phyloP scores from a whole-genome alignment of 53 echinoderm and acorn worm genomes.

The Crossaster papposus region DNA sequence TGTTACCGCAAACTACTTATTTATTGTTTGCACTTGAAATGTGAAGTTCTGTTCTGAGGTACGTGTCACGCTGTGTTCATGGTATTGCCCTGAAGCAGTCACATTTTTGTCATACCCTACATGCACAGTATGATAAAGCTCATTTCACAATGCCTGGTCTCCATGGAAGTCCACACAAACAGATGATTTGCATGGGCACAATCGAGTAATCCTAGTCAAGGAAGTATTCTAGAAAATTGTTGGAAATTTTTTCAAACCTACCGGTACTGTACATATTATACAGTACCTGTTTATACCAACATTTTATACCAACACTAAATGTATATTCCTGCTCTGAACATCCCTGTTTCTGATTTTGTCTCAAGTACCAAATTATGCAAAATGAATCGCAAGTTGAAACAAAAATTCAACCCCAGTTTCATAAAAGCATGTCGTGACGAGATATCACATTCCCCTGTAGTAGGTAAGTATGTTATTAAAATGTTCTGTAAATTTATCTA shows the following conservation, averaged over 20 bases:
- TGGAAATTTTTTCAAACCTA: not conserved
- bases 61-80: no score
- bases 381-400: not conserved
- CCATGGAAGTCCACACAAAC: not conserved
- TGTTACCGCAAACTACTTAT: no score
- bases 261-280: slow-evolving; percentile 24
- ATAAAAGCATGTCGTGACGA: not conserved
- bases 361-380: not conserved
- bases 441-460: not conserved
- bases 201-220: not conserved
- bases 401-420: not conserved
- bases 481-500: not conserved
- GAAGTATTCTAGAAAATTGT: not conserved
- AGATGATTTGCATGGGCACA: not conserved
- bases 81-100: no score
- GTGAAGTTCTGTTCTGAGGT: no score
- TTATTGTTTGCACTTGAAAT: no score
- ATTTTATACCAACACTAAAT: not conserved
- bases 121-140: not conserved
- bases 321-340: not conserved
- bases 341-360: not conserved
- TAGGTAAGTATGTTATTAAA: not conserved
- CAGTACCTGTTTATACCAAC: not conserved
- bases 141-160: not conserved
- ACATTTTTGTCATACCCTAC: no score